Percentiles rank a stretch among this genome's conserved stretches.
phyloP scores from a whole-genome alignment of 2,113 vertebrate genomes.

The Blennius ocellaris region DNA sequence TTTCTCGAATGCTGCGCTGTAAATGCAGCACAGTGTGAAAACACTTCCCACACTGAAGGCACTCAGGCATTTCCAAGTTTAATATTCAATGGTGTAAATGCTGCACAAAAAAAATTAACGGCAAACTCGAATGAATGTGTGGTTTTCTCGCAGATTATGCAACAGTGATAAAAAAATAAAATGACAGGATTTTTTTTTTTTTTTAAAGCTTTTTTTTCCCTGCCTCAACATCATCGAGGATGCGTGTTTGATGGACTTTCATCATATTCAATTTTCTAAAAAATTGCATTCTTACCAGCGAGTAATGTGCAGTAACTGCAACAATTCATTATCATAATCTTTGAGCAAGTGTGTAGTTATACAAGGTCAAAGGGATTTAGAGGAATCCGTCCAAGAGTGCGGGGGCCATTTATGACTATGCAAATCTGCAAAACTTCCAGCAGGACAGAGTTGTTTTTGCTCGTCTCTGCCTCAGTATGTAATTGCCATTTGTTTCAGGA shows the following conservation, averaged over 20 bases:
- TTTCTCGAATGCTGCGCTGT: slow-evolving; percentile 37
- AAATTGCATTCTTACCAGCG: slow-evolving; percentile 12
- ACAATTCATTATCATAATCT: slow-evolving; percentile 40
- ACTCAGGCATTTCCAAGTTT: slow-evolving; percentile 18
- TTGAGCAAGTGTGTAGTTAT: slow-evolving; percentile 51
- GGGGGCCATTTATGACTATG: not conserved
- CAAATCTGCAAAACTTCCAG: too few species aligned
- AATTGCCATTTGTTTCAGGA: slow-evolving; percentile 43
- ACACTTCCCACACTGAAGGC: slow-evolving; percentile 20
- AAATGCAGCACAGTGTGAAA: slow-evolving; percentile 36
- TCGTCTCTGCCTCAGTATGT: slow-evolving; percentile 6
- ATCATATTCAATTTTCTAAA: slow-evolving; percentile 8
- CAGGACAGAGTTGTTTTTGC: not conserved
- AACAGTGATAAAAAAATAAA: not conserved
- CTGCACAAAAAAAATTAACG: slow-evolving; percentile 22
- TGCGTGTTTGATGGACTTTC: slow-evolving; percentile 10
- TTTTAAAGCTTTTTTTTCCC: too few species aligned
- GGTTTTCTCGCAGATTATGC: slow-evolving; percentile 13
- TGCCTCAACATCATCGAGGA: not conserved
- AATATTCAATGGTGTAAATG: slow-evolving; percentile 25
- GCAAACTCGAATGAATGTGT: not conserved
- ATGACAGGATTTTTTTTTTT: too few species aligned
- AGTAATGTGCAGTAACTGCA: slow-evolving; percentile 2
- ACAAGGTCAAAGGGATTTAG: slow-evolving; percentile 54
- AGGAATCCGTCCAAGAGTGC: slow-evolving; percentile 39